Evolutionary conservation across 1,140 invertebrate species (phyloP).

Genomic region (Bombus breviceps): DNA sequence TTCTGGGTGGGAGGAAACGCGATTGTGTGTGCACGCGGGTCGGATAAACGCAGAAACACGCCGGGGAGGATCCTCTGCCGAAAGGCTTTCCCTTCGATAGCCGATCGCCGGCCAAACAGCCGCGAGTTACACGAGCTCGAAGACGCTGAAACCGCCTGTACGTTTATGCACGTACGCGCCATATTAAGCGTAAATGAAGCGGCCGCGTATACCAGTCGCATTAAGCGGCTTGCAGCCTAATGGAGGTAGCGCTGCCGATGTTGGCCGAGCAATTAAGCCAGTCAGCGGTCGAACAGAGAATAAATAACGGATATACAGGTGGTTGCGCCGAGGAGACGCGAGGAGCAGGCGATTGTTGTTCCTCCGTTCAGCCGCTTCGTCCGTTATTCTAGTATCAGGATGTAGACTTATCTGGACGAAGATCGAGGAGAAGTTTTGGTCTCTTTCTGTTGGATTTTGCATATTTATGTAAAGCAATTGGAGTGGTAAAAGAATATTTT

Average conservation of each 20-base stretch:
- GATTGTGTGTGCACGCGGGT: constrained; percentile 44
- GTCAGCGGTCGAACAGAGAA: constrained; percentile 68
- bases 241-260: constrained; percentile 70
- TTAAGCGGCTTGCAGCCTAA: constrained; percentile 67
- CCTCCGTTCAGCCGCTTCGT: constrained; percentile 32
- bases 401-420: neutral
- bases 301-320: constrained; percentile 74
- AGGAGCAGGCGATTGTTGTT: constrained; percentile 22
- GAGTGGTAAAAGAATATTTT: neutral
- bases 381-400: neutral
- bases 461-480: neutral
- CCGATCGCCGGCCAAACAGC: constrained; percentile 27
- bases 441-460: neutral
- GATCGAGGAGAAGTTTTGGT: neutral
- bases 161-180: constrained; percentile 57
- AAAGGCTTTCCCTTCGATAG: constrained; percentile 37
- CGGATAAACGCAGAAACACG: constrained; percentile 20
- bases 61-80: constrained; percentile 22
- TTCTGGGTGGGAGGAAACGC: constrained; percentile 42
- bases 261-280: constrained; percentile 73
- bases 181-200: constrained; percentile 61
- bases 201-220: constrained; percentile 37
- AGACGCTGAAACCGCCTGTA: constrained; percentile 51
- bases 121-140: constrained; percentile 51
- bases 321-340: constrained; percentile 44